A percentile compares a stretch with the other conserved stretches of the same genome.
These are phyloP conservation scores for Parnassius mnemosyne DNA, from an alignment of 2,888 invertebrate genomes.

Conservation along the genomic window DNA sequence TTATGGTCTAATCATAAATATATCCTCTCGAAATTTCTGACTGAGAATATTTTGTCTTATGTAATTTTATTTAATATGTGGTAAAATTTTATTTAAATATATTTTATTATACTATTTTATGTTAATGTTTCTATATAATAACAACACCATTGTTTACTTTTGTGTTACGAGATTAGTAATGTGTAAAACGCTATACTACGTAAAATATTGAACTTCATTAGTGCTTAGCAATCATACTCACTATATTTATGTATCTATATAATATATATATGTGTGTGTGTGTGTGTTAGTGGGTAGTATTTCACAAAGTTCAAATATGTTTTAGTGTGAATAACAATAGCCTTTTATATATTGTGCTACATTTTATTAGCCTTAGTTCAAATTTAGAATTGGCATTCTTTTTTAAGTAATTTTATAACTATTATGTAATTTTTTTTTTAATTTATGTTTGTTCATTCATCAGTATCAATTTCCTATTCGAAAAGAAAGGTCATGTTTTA, in stretches of 20 bases:
- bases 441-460: neutral
- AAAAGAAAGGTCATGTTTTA: slow-evolving; percentile 31
- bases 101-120: too few relatives aligned
- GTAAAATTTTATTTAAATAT: too few relatives aligned
- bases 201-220: slow-evolving; percentile 31
- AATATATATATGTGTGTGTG: slow-evolving; percentile 34
- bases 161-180: neutral
- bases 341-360: slow-evolving; percentile 10
- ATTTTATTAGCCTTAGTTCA: neutral
- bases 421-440: slow-evolving; percentile 1
- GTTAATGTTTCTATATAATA: too few relatives aligned
- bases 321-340: slow-evolving; percentile 4
- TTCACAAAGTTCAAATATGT: slow-evolving; percentile 32
- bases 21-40: too few relatives aligned
- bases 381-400: slow-evolving; percentile 7
- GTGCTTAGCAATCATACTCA: slow-evolving; percentile 38
- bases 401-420: slow-evolving; percentile 18
- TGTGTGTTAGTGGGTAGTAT: slow-evolving; percentile 45
- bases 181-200: slow-evolving; percentile 5
- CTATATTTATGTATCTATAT: slow-evolving; percentile 1
- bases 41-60: too few relatives aligned
- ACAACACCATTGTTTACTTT: neutral
- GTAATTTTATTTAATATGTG: too few relatives aligned
- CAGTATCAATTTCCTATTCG: slow-evolving; percentile 25
- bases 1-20: too few relatives aligned